Evolutionary conservation across 1,140 invertebrate species (phyloP), one percentile per base, ranked within the genome.

Genomic region (Zaprionus tsacasi): DNA sequence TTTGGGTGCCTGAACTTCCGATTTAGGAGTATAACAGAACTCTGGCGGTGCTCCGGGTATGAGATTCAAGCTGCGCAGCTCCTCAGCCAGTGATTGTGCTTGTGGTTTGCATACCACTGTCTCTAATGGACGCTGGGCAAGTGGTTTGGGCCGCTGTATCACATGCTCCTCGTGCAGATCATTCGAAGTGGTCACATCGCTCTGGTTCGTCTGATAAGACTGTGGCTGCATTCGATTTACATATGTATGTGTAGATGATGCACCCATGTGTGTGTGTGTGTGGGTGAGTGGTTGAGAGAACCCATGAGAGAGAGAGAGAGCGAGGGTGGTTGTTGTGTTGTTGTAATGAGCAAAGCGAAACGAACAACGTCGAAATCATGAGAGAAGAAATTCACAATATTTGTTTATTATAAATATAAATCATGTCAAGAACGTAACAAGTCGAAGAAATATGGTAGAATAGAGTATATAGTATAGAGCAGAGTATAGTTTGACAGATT

Each of bases 41-140:
- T 96, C 95, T n/a, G 96, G 95, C 10, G 95, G 95, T 27, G 96
- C 95, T 87, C 96, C 96, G 0, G 96, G 96, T 63, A 94, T 93
- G 0, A 96, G 76, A 86, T 94, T 94, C 45, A 96, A 94, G 70
- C 94, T 93, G 54, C 91, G 76, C 13, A 92, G 75, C 48, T 91
- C 90, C 67, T 91, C 76, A 30, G 80, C 78, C 48, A 86, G 70
- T 13, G 64, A 82, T 40, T 73, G 76, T 0, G 77, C 77, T n/a
- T 70, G 73, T 25, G 79, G 78, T 85, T n/a, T 59, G 33, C 81
- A 81, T 25, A 83, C 79, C 59, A 83, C 55, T n/a, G 77, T 81
- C 54, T 85, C 79, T 25, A 81, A 43, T 0, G 83, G 85, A 43
- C 86, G 82, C 67, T 82, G 77, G 17, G 88, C 79, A 17, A 80